Evolutionary conservation across 2,797 vertebrate species (phyloP).

Genomic region (Uromys caudimaculatus): DNA sequence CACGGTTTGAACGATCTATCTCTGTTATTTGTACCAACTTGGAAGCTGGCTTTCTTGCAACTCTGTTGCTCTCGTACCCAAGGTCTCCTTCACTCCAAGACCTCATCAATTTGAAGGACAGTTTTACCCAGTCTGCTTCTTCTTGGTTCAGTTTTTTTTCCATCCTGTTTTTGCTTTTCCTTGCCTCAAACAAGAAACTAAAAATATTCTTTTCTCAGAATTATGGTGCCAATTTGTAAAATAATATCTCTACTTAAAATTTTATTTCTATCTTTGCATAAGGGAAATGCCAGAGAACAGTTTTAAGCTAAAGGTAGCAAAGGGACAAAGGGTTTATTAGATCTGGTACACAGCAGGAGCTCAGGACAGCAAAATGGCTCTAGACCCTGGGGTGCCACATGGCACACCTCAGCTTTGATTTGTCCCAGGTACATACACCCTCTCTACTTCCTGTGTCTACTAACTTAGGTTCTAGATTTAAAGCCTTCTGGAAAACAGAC

Average conservation of each 20-base stretch:
- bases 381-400: accelerated
- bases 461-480: background rate
- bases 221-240: conserved; percentile 8
- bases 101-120: background rate
- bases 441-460: background rate
- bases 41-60: background rate
- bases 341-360: background rate
- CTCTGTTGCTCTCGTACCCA: background rate
- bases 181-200: conserved; percentile 19
- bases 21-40: background rate
- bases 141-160: background rate
- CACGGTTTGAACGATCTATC: background rate
- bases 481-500: background rate
- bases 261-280: conserved; percentile 44
- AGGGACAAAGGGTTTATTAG: background rate
- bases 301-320: conserved; percentile 9
- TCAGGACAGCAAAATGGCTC: accelerated
- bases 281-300: background rate
- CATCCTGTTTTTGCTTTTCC: background rate
- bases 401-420: background rate
- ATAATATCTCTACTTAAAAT: background rate
- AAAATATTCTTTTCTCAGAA: conserved; percentile 37
- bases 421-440: accelerated
- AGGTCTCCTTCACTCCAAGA: background rate
- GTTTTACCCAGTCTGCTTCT: background rate